Evolutionary conservation across 2,888 invertebrate genomes (phyloP).

Genomic region (Pardosa pseudoannulata): DNA sequence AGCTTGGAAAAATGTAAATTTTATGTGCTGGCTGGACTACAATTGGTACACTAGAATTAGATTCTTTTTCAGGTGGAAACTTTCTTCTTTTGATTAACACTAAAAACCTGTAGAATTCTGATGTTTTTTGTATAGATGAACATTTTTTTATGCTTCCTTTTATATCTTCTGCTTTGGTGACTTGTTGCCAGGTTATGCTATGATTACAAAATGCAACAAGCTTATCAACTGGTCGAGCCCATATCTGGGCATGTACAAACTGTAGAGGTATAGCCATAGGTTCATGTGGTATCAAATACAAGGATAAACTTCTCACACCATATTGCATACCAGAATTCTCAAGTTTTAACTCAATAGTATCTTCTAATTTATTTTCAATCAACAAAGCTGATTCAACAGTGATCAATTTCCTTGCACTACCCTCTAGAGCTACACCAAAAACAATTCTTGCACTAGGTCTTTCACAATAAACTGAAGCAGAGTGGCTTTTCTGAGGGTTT

Average conservation of each 20-base stretch:
- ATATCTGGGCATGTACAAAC: constrained; percentile 85
- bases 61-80: constrained; percentile 83
- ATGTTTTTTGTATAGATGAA: constrained; percentile 41
- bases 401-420: constrained; percentile 94
- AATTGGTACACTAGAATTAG: constrained; percentile 7
- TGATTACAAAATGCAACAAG: constrained; percentile 80
- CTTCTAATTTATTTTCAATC: constrained; percentile 86
- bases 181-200: constrained; percentile 82
- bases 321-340: constrained; percentile 79
- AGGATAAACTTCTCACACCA: constrained; percentile 34
- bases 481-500: constrained; percentile 75
- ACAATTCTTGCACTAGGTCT: constrained; percentile 86
- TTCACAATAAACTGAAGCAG: constrained; percentile 74
- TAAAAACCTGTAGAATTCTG: constrained; percentile 58
- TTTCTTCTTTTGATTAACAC: constrained; percentile 81
- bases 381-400: constrained; percentile 93
- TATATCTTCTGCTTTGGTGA: constrained; percentile 79
- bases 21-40: constrained; percentile 86
- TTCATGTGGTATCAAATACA: constrained; percentile 76
- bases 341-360: constrained; percentile 85
- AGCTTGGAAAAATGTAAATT: constrained; percentile 88
- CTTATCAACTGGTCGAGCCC: constrained; percentile 83
- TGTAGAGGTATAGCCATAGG: constrained; percentile 87
- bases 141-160: constrained; percentile 39
- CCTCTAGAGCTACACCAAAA: constrained; percentile 93